A percentile compares a stretch with the other conserved stretches of the same genome.
phyloP scores from a whole-genome alignment of 2,113 vertebrate species.

The Brachionichthys hirsutus region DNA sequence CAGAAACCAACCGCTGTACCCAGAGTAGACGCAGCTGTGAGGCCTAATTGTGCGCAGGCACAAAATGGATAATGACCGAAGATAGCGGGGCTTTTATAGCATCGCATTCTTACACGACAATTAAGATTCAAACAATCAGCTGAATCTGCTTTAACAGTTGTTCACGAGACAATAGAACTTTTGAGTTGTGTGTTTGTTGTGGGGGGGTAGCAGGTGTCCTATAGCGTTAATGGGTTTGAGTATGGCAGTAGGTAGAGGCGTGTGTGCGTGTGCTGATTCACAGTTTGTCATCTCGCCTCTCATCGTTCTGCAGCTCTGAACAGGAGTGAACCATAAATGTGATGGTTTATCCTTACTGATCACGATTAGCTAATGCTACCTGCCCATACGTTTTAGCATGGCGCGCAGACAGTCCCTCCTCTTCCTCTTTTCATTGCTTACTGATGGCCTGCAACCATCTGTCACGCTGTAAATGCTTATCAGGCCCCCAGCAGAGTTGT shows the following conservation, averaged over 20 bases:
- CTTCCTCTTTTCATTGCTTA: slow-evolving; percentile 13
- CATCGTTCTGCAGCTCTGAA: slow-evolving; percentile 1
- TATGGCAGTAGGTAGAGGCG: slow-evolving; percentile 30
- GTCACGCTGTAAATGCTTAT: slow-evolving; percentile 29
- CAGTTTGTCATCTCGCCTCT: slow-evolving; percentile 19
- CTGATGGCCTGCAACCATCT: slow-evolving; percentile 28
- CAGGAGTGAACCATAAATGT: background rate
- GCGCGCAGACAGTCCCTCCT: background rate
- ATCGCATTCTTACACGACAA: slow-evolving; percentile 30
- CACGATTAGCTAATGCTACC: slow-evolving; percentile 6
- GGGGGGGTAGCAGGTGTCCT: slow-evolving; percentile 67
- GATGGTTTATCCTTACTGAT: slow-evolving; percentile 1
- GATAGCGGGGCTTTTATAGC: slow-evolving; percentile 40
- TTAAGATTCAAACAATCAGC: slow-evolving; percentile 19
- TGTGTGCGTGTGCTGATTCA: background rate
- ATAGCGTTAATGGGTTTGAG: slow-evolving; percentile 52
- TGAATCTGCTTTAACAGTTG: background rate
- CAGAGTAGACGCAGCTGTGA: slow-evolving; percentile 64
- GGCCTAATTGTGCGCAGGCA: slow-evolving; percentile 58
- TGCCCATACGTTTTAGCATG: slow-evolving; percentile 10
- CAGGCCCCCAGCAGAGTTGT: background rate
- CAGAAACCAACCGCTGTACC: slow-evolving; percentile 50
- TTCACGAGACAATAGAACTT: background rate
- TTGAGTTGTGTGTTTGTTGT: slow-evolving; percentile 31
- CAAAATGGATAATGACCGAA: slow-evolving; percentile 61